Base-by-base conservation (phyloP, 2,888 invertebrate species). In the Philereme transversata region DNA sequence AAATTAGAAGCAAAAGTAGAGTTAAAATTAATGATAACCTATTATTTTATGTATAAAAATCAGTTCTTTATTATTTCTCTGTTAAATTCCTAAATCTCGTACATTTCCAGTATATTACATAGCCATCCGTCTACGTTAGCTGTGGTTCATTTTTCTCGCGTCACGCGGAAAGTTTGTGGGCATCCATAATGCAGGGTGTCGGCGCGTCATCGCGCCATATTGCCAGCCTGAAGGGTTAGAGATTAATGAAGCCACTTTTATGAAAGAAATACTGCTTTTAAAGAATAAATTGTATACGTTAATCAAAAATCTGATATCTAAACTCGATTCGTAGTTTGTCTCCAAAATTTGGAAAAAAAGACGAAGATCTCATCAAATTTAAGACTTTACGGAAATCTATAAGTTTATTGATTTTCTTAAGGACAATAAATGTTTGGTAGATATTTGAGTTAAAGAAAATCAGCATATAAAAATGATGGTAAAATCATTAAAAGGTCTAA, bases 111-210 rank as follows among this genome's bases (percentile, higher is more conserved):
- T 86, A 79, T 82, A 85, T 87, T 79, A 83, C 85, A 84, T 84
- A 77, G 80, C 86, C 76, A 90, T 89, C 84, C 82, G 82, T 89
- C 84, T 78, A 74, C 74, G 75, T 77, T 77, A 77, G 79, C 79
- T 77, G 80, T 76, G 86, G 87, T 88, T 92, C 91, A 92, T 92
- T 92, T 92, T 91, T 92, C 91, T 87, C 89, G 85, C 89, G 91
- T 91, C 91, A 86, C 81, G 82, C 79, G 82, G 69, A 81, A 87
- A 87, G 83, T 89, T 88, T 75, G 77, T 82, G 77, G 74, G 80
- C 90, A 92, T 92, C 83, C 90, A 92, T 92, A 92, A 91, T 90
- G 88, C 86, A 91, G 77, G 82, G 77, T 82, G 90, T 92, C 90
- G 88, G 83, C 91, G 83, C 90, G 90, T 91, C 91, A 87, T 86